Conservation (phyloP, 2,888 invertebrate species). For the Pecten maximus region DNA sequence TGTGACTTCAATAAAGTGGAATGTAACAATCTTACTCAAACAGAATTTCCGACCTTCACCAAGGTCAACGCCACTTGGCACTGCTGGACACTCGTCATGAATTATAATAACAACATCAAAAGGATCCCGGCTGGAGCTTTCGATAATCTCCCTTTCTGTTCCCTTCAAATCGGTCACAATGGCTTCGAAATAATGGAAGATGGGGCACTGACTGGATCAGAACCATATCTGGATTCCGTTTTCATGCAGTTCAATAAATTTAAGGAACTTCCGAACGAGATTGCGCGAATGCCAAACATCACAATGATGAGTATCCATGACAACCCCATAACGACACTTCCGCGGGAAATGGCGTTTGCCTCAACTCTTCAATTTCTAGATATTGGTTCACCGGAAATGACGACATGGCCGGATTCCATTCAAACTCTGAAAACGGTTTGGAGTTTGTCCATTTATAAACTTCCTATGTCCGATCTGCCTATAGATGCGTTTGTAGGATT, state of each 20-base stretch:
- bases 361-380: not conserved
- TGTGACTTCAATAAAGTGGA: not conserved
- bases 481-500: not conserved
- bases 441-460: not conserved
- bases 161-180: not conserved
- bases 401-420: not conserved
- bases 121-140: not conserved
- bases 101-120: not conserved
- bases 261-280: not conserved
- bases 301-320: conserved; percentile 7
- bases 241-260: conserved; percentile 3
- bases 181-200: not conserved
- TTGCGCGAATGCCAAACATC: not conserved
- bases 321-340: not conserved
- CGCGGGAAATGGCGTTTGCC: not conserved
- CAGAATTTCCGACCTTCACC: not conserved
- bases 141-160: not conserved
- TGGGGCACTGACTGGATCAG: not conserved
- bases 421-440: not conserved
- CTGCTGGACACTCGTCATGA: not conserved
- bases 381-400: not conserved
- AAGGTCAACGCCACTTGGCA: not conserved
- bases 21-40: not conserved
- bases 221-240: not conserved
- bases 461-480: not conserved